Conservation (phyloP, 2,113 vertebrate species). For the Diphyllodes magnificus region DNA sequence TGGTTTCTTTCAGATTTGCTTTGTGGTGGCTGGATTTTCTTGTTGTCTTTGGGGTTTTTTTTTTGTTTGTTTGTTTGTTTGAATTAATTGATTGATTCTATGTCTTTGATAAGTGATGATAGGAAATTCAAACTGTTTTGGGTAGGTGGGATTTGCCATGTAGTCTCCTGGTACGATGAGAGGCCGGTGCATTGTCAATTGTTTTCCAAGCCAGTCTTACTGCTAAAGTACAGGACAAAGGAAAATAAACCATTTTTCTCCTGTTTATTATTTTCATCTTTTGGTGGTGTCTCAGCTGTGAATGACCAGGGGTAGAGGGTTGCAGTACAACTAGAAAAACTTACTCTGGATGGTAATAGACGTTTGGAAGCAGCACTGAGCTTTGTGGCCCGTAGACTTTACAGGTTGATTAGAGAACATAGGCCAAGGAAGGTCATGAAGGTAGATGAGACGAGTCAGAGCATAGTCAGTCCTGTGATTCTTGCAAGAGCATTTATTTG, state of each 20-base stretch:
- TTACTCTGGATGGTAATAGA: neutral
- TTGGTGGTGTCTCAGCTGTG: neutral
- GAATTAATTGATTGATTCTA: neutral
- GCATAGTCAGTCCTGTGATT: neutral
- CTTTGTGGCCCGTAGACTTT: neutral
- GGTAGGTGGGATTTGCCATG: neutral
- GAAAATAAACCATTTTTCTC: neutral
- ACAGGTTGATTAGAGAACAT: neutral
- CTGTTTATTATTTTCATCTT: neutral
- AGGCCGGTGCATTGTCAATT: neutral
- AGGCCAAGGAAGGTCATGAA: neutral
- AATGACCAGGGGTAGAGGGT: neutral
- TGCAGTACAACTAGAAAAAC: neutral
- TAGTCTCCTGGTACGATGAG: neutral
- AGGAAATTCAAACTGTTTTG: neutral
- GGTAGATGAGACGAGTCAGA: neutral
- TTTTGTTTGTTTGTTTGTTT: neutral
- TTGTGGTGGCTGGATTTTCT: neutral
- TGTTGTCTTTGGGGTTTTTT: neutral
- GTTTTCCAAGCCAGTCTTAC: neutral
- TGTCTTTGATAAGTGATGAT: neutral
- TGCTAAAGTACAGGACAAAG: neutral
- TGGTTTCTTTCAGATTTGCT: neutral
- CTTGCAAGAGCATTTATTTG: neutral
- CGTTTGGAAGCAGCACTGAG: neutral